A percentile compares a stretch with the other conserved stretches of the same genome.
These are phyloP conservation scores for Drosophila pseudoobscura DNA, from an alignment of 1,140 invertebrate species.

Conservation along the genomic window DNA sequence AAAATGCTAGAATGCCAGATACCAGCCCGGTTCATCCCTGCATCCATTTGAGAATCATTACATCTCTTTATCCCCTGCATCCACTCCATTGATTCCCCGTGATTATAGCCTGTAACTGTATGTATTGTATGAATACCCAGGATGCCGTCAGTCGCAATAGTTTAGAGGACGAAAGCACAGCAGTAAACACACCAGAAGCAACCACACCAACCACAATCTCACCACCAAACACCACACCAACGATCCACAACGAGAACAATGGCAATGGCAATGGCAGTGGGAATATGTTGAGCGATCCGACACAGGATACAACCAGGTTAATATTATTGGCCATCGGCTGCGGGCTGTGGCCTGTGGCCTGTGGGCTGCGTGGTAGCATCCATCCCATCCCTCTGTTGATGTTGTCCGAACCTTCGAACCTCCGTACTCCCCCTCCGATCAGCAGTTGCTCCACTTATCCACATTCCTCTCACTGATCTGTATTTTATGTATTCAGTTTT, in stretches of 20 bases:
- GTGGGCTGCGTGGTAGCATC: too few relatives aligned
- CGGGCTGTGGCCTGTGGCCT: too few relatives aligned
- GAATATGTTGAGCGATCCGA: background rate
- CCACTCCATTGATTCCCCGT: background rate
- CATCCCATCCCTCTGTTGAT: background rate
- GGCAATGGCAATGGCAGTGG: slow-evolving; percentile 4
- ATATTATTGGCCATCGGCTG: slow-evolving; percentile 32
- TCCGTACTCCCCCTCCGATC: slow-evolving; percentile 21
- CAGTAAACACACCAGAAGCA: slow-evolving; percentile 21
- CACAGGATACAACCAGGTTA: slow-evolving; percentile 56
- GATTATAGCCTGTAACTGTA: background rate
- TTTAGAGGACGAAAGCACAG: slow-evolving; percentile 59
- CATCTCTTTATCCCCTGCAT: too few relatives aligned
- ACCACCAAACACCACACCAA: slow-evolving; percentile 15
- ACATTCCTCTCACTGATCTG: slow-evolving; percentile 7
- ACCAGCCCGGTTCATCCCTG: too few relatives aligned
- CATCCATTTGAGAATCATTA: background rate
- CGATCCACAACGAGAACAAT: slow-evolving; percentile 11
- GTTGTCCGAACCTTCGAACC: background rate
- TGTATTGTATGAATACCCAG: slow-evolving; percentile 36
- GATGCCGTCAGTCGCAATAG: slow-evolving; percentile 60
- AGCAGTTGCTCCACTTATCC: too few relatives aligned
- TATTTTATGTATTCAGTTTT: slow-evolving; percentile 65
- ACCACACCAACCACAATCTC: slow-evolving; percentile 33
- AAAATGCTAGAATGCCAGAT: background rate